A percentile compares a stretch with the other conserved stretches of the same genome.
phyloP scores from a whole-genome alignment of 2,113 vertebrate species.

The Hemiscyllium ocellatum region DNA sequence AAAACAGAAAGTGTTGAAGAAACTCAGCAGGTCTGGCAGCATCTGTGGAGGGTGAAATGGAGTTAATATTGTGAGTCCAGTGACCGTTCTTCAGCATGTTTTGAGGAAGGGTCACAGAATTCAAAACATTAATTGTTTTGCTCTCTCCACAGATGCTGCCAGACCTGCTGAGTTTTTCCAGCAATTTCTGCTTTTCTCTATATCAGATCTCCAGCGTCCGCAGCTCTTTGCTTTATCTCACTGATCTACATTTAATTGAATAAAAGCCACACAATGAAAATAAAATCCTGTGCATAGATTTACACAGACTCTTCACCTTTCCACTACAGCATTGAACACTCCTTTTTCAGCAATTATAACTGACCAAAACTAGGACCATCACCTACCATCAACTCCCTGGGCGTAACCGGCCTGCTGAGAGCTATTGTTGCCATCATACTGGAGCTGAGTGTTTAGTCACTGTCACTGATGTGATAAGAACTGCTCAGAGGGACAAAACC shows the following conservation, averaged over 20 bases:
- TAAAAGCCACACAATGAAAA: background rate
- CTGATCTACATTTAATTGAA: background rate
- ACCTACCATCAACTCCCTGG: conserved; percentile 63
- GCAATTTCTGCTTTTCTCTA: too few relatives aligned
- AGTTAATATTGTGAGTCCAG: too few relatives aligned
- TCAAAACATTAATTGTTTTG: too few relatives aligned
- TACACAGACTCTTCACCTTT: background rate
- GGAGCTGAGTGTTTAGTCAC: conserved; percentile 35
- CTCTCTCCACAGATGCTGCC: too few relatives aligned
- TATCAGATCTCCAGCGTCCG: too few relatives aligned
- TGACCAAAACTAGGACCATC: background rate
- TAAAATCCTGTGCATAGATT: background rate
- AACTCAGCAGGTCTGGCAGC: too few relatives aligned
- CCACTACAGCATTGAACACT: background rate
- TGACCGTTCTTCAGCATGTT: too few relatives aligned
- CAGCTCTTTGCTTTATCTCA: background rate
- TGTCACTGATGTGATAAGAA: background rate
- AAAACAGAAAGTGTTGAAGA: too few relatives aligned
- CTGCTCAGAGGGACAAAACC: background rate
- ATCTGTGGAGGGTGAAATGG: too few relatives aligned
- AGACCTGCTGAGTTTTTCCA: too few relatives aligned
- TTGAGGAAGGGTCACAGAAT: too few relatives aligned
- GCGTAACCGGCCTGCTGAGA: conserved; percentile 50
- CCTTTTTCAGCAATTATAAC: background rate
- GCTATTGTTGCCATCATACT: conserved; percentile 64